phyloP scores from a whole-genome alignment of 1,140 invertebrate genomes.

The Platyscapa corneri region DNA sequence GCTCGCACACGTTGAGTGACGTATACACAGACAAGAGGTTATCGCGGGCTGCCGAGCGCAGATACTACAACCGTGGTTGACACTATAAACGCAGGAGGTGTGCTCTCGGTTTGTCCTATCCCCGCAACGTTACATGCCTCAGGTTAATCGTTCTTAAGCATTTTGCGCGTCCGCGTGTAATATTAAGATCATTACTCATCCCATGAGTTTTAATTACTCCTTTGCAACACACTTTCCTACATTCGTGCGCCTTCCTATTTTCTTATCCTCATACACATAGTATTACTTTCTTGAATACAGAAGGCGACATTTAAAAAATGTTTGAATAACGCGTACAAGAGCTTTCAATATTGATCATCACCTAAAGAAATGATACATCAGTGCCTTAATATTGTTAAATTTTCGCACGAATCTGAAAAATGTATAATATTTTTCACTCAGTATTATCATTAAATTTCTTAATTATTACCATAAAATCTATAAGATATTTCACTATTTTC shows the following conservation, averaged over 20 bases:
- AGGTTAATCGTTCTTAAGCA: slow-evolving; percentile 29
- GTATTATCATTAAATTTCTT: too few relatives aligned
- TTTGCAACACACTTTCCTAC: slow-evolving; percentile 1
- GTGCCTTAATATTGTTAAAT: too few relatives aligned
- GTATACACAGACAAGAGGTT: slow-evolving; percentile 2
- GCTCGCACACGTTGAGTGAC: not conserved
- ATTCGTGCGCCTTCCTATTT: not conserved
- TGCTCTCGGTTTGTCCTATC: not conserved
- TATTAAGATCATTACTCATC: slow-evolving; percentile 45
- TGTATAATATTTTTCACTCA: too few relatives aligned
- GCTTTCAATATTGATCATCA: too few relatives aligned
- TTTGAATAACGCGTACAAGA: too few relatives aligned
- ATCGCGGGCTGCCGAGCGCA: slow-evolving; percentile 25
- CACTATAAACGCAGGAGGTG: not conserved
- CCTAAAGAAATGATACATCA: too few relatives aligned
- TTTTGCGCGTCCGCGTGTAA: not conserved
- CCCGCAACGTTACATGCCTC: not conserved
- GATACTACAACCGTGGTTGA: not conserved
- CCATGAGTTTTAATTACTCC: not conserved
- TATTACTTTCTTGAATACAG: too few relatives aligned
- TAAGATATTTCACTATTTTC: too few relatives aligned
- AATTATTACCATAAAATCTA: too few relatives aligned
- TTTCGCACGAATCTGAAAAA: too few relatives aligned
- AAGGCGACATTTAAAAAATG: too few relatives aligned
- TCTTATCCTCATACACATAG: not conserved